Percentiles rank a stretch among this genome's conserved stretches.
Evolutionary conservation across 2,888 invertebrate species (phyloP).

Genomic region (Acrobasis repandana): DNA sequence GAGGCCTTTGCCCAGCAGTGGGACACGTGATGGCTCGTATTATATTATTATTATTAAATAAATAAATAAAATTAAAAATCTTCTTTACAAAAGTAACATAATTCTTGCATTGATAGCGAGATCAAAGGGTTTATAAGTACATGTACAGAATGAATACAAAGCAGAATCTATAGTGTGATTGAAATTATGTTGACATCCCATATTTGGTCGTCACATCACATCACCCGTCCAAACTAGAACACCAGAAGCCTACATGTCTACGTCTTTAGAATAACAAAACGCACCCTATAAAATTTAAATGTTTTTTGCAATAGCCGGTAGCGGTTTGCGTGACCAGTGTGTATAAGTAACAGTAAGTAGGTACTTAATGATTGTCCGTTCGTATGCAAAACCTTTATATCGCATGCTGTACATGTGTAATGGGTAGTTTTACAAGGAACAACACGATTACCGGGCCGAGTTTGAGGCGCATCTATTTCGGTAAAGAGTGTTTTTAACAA

Average conservation of each 20-base stretch:
- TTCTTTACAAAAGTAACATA: too few species aligned
- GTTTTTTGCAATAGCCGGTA: slow-evolving; percentile 18
- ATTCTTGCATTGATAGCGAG: too few species aligned
- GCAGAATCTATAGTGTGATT: too few species aligned
- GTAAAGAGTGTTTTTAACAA: too few species aligned
- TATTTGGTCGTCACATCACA: not conserved
- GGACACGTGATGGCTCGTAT: too few species aligned
- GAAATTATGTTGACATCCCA: too few species aligned
- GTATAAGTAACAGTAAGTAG: not conserved
- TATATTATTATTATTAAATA: too few species aligned
- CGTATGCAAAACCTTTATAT: slow-evolving; percentile 10
- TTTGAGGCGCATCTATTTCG: too few species aligned
- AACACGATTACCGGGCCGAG: not conserved
- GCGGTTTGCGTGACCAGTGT: slow-evolving; percentile 12
- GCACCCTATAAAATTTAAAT: slow-evolving; percentile 13
- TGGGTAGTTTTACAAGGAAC: not conserved
- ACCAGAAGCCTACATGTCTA: not conserved
- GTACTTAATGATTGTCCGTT: slow-evolving; percentile 4
- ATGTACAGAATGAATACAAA: too few species aligned
- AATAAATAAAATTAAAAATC: too few species aligned
- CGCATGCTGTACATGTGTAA: slow-evolving; percentile 3
- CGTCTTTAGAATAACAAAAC: slow-evolving; percentile 7
- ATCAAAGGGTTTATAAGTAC: too few species aligned
- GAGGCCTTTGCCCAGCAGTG: too few species aligned
- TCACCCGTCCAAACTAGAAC: not conserved